A percentile compares a stretch with the other conserved stretches of the same genome.
phyloP scores from a whole-genome alignment of 2,888 invertebrate species.

The Cephonodes hylas region DNA sequence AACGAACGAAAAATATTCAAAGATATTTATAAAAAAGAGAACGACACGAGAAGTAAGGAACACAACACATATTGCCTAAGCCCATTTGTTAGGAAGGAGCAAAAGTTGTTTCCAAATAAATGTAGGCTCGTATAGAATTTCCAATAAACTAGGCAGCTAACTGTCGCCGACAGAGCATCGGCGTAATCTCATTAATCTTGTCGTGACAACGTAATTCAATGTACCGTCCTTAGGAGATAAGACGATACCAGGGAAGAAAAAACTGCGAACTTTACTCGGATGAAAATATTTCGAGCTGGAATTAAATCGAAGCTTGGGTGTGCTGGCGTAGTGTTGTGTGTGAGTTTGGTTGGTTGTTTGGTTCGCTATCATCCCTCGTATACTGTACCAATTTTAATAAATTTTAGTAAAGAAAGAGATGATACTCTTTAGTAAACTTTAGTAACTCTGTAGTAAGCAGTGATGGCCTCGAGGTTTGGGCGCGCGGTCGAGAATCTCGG shows the following conservation, averaged over 20 bases:
- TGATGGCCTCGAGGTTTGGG: no score
- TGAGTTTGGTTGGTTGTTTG: no score
- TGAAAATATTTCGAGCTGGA: background rate
- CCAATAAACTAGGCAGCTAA: slow-evolving; percentile 17
- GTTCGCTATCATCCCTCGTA: no score
- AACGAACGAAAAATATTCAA: no score
- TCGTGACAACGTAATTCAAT: slow-evolving; percentile 57
- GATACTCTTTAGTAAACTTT: no score
- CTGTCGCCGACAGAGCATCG: slow-evolving; percentile 29
- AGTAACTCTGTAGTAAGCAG: no score
- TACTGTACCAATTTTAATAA: no score
- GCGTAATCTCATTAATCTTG: slow-evolving; percentile 61
- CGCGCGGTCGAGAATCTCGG: no score
- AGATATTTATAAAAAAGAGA: no score
- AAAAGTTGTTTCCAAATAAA: slow-evolving; percentile 20
- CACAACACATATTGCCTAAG: background rate
- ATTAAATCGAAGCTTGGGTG: background rate
- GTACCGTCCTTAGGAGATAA: slow-evolving; percentile 34
- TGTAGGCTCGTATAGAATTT: slow-evolving; percentile 17
- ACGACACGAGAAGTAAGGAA: background rate
- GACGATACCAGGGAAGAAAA: slow-evolving; percentile 27
- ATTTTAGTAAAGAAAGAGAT: no score
- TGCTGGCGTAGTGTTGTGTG: no score
- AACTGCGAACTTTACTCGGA: background rate
- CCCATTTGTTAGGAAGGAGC: background rate